These are phyloP conservation scores for Pelecanus crispus DNA, from an alignment of 2,113 vertebrate genomes.

Conservation along the genomic window DNA sequence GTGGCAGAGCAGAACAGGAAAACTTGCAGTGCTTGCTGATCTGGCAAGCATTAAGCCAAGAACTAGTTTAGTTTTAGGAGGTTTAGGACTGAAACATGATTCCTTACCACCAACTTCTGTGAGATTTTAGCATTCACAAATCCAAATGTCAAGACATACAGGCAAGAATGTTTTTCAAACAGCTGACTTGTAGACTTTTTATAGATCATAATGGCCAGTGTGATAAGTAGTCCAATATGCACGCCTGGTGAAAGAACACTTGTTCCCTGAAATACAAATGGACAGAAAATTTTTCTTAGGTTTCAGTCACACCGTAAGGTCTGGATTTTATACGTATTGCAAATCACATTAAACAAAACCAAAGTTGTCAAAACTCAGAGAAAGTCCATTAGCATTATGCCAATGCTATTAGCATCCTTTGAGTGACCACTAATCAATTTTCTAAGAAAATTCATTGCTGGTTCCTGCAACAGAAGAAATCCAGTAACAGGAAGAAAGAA, in stretches of 20 bases:
- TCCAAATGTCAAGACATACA: constrained; percentile 92
- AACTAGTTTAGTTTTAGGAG: not conserved
- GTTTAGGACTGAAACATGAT: not conserved
- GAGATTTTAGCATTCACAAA: constrained; percentile 92
- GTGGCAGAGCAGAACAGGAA: not conserved
- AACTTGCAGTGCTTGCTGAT: not conserved
- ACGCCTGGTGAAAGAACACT: constrained; percentile 92
- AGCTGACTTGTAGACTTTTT: constrained; percentile 91
- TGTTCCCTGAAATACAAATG: constrained; percentile 81
- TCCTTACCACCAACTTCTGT: constrained; percentile 93
- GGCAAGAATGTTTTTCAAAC: constrained; percentile 91
- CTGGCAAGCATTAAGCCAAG: not conserved
- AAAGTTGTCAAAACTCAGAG: not conserved
- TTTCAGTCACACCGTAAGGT: not conserved
- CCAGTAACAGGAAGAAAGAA: not conserved
- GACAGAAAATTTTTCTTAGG: not conserved
- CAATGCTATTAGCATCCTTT: not conserved
- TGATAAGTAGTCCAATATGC: constrained; percentile 88
- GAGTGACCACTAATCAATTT: not conserved
- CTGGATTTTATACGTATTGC: not conserved
- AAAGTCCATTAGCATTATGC: not conserved
- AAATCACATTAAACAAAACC: not conserved
- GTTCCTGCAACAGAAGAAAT: not conserved
- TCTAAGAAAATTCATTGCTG: not conserved
- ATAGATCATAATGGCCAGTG: constrained; percentile 90